A percentile compares a stretch with the other conserved stretches of the same genome.
These are phyloP conservation scores for Pavo muticus DNA, from an alignment of 2,113 vertebrate species.

Conservation along the genomic window DNA sequence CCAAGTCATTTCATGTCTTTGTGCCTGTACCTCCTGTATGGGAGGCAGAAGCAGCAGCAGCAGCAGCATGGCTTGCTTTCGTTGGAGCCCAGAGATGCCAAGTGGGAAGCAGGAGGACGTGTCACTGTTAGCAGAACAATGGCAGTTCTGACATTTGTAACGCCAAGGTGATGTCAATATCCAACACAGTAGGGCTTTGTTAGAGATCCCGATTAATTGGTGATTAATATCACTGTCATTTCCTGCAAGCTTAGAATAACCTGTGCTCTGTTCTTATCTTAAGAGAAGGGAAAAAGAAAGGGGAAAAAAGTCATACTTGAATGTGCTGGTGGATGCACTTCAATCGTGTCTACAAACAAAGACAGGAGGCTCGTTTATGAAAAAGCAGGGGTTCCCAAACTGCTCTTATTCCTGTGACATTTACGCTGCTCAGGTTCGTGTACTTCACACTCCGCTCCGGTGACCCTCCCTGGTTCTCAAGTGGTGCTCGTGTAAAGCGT, in stretches of 20 bases:
- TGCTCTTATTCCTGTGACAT: background rate
- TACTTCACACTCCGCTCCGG: conserved; percentile 17
- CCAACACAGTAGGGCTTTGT: conserved; percentile 36
- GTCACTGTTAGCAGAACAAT: conserved; percentile 25
- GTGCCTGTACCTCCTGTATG: background rate
- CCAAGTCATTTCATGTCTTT: conserved; percentile 58
- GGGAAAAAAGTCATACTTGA: background rate
- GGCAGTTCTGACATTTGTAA: conserved; percentile 24
- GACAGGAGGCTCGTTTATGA: background rate
- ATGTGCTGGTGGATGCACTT: rapidly evolving
- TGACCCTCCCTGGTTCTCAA: conserved; percentile 3
- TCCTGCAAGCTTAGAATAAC: conserved; percentile 41
- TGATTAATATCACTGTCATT: conserved; percentile 45
- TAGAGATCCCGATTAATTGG: conserved; percentile 24
- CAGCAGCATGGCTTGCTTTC: rapidly evolving
- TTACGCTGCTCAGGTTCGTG: background rate
- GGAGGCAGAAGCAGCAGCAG: background rate
- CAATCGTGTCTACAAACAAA: background rate
- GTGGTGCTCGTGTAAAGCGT: background rate
- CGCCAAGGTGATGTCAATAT: conserved; percentile 45
- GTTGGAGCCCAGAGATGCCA: rapidly evolving
- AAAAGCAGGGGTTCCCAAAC: background rate
- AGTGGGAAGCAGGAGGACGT: background rate
- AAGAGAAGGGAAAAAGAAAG: conserved; percentile 8
- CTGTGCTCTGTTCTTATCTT: conserved; percentile 6